phyloP scores from a whole-genome alignment of 2,888 invertebrate species.

The Steromphala cineraria region DNA sequence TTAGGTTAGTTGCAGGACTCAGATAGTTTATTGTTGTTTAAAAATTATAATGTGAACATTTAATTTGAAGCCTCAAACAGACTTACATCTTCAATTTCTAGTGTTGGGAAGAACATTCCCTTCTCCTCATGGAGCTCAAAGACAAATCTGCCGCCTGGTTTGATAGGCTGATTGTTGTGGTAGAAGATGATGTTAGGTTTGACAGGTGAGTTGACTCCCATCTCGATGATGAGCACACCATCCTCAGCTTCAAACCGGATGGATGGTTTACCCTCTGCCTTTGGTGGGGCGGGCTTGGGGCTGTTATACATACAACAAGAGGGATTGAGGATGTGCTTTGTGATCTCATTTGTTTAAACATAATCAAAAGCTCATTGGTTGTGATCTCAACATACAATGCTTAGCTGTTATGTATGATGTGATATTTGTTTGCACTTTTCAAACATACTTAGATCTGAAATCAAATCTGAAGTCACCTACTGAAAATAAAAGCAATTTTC shows the following conservation, averaged over 20 bases:
- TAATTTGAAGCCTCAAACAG: conserved; percentile 28
- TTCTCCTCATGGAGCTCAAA: conserved; percentile 85
- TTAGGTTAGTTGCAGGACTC: too few relatives aligned
- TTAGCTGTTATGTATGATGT: too few relatives aligned
- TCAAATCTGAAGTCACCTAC: too few relatives aligned
- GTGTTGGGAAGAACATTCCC: conserved; percentile 50
- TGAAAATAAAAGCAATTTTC: too few relatives aligned
- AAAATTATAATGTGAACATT: not conserved
- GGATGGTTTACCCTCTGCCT: conserved; percentile 85
- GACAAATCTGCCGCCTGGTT: conserved; percentile 88
- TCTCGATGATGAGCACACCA: conserved; percentile 61
- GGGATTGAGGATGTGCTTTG: too few relatives aligned
- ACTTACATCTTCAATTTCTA: conserved; percentile 69
- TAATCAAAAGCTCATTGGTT: too few relatives aligned
- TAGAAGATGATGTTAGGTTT: conserved; percentile 64
- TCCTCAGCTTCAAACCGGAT: conserved; percentile 93
- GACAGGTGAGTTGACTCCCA: conserved; percentile 48
- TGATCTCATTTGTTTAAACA: too few relatives aligned
- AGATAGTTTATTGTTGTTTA: too few relatives aligned
- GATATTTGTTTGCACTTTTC: too few relatives aligned
- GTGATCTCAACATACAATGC: too few relatives aligned
- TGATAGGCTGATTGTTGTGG: conserved; percentile 83
- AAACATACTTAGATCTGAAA: too few relatives aligned
- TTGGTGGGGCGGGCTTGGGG: conserved; percentile 41
- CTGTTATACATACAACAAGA: conserved; percentile 17